Conservation (phyloP, 2,888 invertebrate genomes). For the Hipparchia sbordonii region DNA sequence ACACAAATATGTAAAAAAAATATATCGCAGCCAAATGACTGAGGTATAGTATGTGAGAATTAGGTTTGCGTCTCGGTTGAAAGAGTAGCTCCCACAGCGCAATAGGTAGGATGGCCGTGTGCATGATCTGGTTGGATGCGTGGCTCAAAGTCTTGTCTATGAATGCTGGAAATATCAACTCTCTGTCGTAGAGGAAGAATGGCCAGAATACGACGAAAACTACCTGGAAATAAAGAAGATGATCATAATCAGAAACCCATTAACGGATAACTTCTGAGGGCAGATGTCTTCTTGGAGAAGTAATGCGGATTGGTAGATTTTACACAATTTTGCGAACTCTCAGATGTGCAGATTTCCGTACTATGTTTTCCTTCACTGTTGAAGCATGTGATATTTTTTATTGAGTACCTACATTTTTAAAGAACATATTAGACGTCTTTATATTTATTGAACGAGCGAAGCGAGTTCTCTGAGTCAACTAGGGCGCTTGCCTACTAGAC, state of each 20-base stretch:
- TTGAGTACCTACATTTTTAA: too few relatives aligned
- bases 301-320: too few relatives aligned
- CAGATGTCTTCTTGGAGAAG: too few relatives aligned
- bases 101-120: conserved; percentile 59
- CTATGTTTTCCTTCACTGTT: too few relatives aligned
- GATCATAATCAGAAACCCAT: neutral
- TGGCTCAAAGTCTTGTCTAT: conserved; percentile 56
- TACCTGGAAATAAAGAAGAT: conserved; percentile 51
- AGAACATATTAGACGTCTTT: too few relatives aligned
- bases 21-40: conserved; percentile 46
- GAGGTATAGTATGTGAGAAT: conserved; percentile 51
- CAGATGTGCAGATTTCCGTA: too few relatives aligned
- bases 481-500: too few relatives aligned
- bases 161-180: conserved; percentile 59
- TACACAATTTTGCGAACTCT: too few relatives aligned
- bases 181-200: conserved; percentile 58
- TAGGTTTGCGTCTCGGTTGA: conserved; percentile 53
- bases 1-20: conserved; percentile 58
- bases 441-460: too few relatives aligned
- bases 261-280: too few relatives aligned
- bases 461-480: too few relatives aligned
- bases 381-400: too few relatives aligned
- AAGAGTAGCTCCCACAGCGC: conserved; percentile 58
- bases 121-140: conserved; percentile 64
- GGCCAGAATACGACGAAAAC: conserved; percentile 65